Evolutionary conservation across 2,797 vertebrate genomes (phyloP), one percentile per base, ranked within the genome.

Genomic region (Neosilurus mollespiculum): DNA sequence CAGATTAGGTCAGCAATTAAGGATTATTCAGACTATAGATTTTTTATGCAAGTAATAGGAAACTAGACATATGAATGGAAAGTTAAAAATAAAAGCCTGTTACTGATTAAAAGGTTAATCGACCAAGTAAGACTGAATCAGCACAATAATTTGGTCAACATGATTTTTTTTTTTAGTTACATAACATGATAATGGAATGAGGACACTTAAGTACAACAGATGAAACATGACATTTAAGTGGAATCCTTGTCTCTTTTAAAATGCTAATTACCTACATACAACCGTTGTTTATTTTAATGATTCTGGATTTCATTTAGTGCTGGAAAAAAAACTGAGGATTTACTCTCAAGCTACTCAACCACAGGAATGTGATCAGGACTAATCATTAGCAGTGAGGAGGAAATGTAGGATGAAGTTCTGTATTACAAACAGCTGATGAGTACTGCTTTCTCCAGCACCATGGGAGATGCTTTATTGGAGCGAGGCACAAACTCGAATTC

Each of bases 91-190:
- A 80, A 76, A 37, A 61, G 34, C 75, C 80, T 84, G 91, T 94
- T 93, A 95, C 93, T 94, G 86, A 93, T 93, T 93, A 83, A 92
- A 84, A 73, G 82, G 67, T 89, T 93, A 94, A 94, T 90, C 92
- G 93, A 91, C 86, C 89, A 90, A 91, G 91, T 70, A 66, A 30
- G 81, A 86, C 91, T 90, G 87, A 91, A 91, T 94, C 94, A 94
- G 94, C 94, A 93, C 86, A 90, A 91, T 89, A 89, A 81, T 86
- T 53, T 80, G 86, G 83, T 87, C 79, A 87, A 85, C 88, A 82
- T 80, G 82, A 84, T 82, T 83, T 85, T 85, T 70, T 75, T 87
- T 81, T 80, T 51, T 79, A 34, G 70, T 79, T 71, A 76, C 65
- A 83, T 61, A 66, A 66, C 80, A 77, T 43, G 59, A 75, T 61